Evolutionary conservation across 2,113 vertebrate species (phyloP).

Genomic region (Cephalopholis sonnerati): DNA sequence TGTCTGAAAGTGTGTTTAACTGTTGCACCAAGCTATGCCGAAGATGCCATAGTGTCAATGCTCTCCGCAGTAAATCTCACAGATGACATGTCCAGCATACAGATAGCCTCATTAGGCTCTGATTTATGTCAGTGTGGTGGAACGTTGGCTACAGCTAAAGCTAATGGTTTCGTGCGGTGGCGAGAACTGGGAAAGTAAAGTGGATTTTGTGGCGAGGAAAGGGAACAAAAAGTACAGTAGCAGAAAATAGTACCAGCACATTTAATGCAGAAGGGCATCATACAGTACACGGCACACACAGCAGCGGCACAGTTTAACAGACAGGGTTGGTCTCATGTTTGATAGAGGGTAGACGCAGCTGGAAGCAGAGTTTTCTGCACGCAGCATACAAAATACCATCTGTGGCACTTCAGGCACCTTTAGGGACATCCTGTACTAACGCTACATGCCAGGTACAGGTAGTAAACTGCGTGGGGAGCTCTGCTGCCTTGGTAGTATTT

Average conservation of each 20-base stretch:
- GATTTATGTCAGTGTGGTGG: slow-evolving; percentile 59
- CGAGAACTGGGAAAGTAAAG: slow-evolving; percentile 13
- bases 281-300: background rate
- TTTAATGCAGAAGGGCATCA: slow-evolving; percentile 3
- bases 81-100: slow-evolving; percentile 54
- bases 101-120: slow-evolving; percentile 68
- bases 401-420: slow-evolving; percentile 29
- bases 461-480: slow-evolving; percentile 7
- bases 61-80: slow-evolving; percentile 47
- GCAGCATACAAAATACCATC: slow-evolving; percentile 54
- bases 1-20: slow-evolving; percentile 31
- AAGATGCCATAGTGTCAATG: slow-evolving; percentile 8
- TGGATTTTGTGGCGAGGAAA: background rate
- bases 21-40: background rate
- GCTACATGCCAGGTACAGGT: slow-evolving; percentile 19
- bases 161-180: slow-evolving; percentile 23
- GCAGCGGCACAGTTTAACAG: slow-evolving; percentile 7
- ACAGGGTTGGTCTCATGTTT: slow-evolving; percentile 14
- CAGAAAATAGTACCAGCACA: background rate
- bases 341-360: slow-evolving; percentile 59
- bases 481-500: background rate
- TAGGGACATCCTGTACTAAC: slow-evolving; percentile 9
- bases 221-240: slow-evolving; percentile 25
- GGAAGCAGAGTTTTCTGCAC: slow-evolving; percentile 35
- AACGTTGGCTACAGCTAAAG: slow-evolving; percentile 18